A percentile compares a stretch with the other conserved stretches of the same genome.
Conservation (phyloP, 2,888 invertebrate genomes). For the Taenaris catops region DNA sequence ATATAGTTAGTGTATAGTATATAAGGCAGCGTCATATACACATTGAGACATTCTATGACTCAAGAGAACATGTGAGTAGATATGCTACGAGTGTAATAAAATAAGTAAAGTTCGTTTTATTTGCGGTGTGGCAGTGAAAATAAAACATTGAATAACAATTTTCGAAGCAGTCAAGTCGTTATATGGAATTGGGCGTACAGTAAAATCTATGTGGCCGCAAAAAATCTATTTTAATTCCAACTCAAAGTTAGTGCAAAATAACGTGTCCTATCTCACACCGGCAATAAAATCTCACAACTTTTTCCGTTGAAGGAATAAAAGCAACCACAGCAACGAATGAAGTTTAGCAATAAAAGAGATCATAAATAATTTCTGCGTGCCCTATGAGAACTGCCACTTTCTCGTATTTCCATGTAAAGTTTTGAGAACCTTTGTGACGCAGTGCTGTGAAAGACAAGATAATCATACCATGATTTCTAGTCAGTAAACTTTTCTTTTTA, state of each 20-base stretch:
- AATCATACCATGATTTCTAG: too few species aligned
- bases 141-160: too few species aligned
- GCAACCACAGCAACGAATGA: constrained; percentile 75
- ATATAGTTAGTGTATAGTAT: too few species aligned
- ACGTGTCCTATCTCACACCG: constrained; percentile 76
- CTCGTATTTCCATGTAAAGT: constrained; percentile 41
- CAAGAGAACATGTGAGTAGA: too few species aligned
- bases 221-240: constrained; percentile 67
- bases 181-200: too few species aligned
- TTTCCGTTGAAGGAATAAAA: constrained; percentile 74
- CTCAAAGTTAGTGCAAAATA: constrained; percentile 72
- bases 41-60: too few species aligned
- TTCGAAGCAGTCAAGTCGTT: too few species aligned
- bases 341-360: constrained; percentile 75
- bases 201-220: constrained; percentile 39
- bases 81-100: too few species aligned
- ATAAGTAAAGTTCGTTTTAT: too few species aligned
- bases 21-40: too few species aligned
- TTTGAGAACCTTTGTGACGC: not conserved
- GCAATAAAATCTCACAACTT: constrained; percentile 74
- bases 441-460: not conserved
- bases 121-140: too few species aligned
- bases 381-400: constrained; percentile 63
- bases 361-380: constrained; percentile 73
- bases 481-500: too few species aligned